Evolutionary conservation across 2,113 vertebrate genomes (phyloP).

Genomic region (Hiodon tergisus): DNA sequence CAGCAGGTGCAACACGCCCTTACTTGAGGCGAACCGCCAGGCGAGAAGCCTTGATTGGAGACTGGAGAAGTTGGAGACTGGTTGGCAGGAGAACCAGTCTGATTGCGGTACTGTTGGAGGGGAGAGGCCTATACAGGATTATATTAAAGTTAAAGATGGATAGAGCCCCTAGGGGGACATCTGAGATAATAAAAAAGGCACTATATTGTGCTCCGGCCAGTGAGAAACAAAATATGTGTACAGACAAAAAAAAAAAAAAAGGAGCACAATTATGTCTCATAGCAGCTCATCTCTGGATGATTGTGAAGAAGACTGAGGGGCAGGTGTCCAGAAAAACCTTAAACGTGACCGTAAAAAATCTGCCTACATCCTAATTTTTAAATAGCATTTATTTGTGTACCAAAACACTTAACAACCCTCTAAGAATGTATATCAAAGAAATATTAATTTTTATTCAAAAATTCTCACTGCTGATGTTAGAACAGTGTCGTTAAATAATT

Average conservation of each 20-base stretch:
- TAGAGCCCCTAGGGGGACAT: slow-evolving; percentile 36
- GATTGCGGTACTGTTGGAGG: slow-evolving; percentile 97
- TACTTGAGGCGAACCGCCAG: slow-evolving; percentile 98
- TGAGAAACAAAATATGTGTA: background rate
- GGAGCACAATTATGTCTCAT: background rate
- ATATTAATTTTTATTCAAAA: too few relatives aligned
- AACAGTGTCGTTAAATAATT: background rate
- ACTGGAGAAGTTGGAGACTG: slow-evolving; percentile 99
- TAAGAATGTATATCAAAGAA: background rate
- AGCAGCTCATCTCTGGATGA: background rate
- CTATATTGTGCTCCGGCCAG: background rate
- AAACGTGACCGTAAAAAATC: background rate
- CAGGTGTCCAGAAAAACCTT: background rate
- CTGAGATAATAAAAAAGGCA: background rate
- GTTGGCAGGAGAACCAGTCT: slow-evolving; percentile 94
- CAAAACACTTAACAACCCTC: background rate
- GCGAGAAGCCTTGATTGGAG: slow-evolving; percentile 99
- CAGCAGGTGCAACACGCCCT: slow-evolving; percentile 66
- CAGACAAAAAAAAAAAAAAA: background rate
- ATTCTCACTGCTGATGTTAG: too few relatives aligned
- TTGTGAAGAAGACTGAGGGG: background rate
- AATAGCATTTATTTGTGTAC: too few relatives aligned
- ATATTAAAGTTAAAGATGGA: slow-evolving; percentile 62
- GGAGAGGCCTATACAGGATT: slow-evolving; percentile 76
- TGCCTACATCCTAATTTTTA: background rate